phyloP scores from a whole-genome alignment of 2,113 vertebrate genomes.

The Thamnaconus septentrionalis region DNA sequence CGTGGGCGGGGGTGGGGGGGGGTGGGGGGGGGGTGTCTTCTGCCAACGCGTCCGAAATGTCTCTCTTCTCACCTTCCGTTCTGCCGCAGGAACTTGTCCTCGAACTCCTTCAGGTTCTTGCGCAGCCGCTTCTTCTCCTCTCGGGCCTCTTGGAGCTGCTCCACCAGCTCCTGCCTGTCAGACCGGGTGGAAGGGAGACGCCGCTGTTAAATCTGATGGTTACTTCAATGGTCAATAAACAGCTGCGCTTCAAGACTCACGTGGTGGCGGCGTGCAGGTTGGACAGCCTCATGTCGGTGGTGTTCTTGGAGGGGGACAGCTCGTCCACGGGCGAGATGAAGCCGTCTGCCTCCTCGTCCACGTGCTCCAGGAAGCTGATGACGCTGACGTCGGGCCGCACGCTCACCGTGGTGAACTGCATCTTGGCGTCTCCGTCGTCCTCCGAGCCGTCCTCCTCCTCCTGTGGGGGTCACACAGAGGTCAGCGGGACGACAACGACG shows the following conservation, averaged over 20 bases:
- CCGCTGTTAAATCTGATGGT: too few species aligned
- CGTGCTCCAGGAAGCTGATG: slow-evolving; percentile 85
- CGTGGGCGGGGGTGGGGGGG: too few species aligned
- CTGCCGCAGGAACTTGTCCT: slow-evolving; percentile 94
- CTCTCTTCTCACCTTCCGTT: slow-evolving; percentile 87
- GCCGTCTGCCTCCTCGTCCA: slow-evolving; percentile 88
- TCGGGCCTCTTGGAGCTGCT: slow-evolving; percentile 92
- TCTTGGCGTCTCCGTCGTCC: slow-evolving; percentile 81
- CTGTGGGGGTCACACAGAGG: slow-evolving; percentile 57
- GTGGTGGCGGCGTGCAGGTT: slow-evolving; percentile 93
- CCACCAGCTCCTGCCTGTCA: slow-evolving; percentile 88
- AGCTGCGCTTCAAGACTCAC: slow-evolving; percentile 74
- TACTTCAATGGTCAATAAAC: too few species aligned
- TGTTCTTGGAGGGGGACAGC: slow-evolving; percentile 81
- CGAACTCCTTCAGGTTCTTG: slow-evolving; percentile 94
- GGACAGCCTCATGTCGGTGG: slow-evolving; percentile 87
- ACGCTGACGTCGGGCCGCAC: slow-evolving; percentile 80
- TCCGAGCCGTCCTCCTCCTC: slow-evolving; percentile 94
- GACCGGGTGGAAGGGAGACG: background rate
- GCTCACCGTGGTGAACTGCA: slow-evolving; percentile 73
- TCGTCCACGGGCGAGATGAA: slow-evolving; percentile 95
- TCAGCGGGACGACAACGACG: background rate
- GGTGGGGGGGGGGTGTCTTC: too few species aligned
- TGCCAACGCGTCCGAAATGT: background rate
- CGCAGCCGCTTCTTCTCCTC: slow-evolving; percentile 96